Percentiles rank a stretch among this genome's conserved stretches.
These are phyloP conservation scores for Pholis gunnellus DNA, from an alignment of 2,113 vertebrate genomes.

Conservation along the genomic window DNA sequence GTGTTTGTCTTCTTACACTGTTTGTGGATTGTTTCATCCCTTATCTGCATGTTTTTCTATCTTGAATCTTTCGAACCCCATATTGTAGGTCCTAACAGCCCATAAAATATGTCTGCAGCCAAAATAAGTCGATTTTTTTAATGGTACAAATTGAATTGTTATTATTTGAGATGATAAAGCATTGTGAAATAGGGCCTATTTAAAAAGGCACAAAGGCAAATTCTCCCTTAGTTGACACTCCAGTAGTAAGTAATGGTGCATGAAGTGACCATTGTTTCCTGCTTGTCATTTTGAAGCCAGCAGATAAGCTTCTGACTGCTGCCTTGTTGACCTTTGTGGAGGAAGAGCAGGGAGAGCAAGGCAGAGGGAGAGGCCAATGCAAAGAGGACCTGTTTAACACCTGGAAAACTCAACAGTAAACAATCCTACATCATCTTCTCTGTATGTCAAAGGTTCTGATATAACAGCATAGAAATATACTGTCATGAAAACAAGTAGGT, in stretches of 20 bases:
- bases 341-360: neutral
- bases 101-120: neutral
- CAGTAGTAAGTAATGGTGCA: neutral
- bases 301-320: constrained; percentile 11
- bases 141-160: neutral
- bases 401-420: neutral
- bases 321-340: constrained; percentile 7
- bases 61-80: neutral
- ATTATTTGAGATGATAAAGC: neutral
- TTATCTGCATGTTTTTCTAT: neutral
- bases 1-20: neutral
- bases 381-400: constrained; percentile 22
- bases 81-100: neutral
- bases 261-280: constrained; percentile 1
- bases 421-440: neutral
- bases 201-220: neutral
- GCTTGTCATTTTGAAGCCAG: constrained; percentile 4
- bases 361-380: neutral
- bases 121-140: neutral
- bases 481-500: neutral
- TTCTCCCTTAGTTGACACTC: neutral
- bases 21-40: neutral
- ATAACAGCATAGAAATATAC: neutral
- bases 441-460: neutral
- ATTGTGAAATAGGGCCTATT: neutral